Evolutionary conservation across 64 coral and sea anemone genomes (phyloP), one percentile per base, ranked within the genome.

Genomic region (Exaiptasia diaphana): DNA sequence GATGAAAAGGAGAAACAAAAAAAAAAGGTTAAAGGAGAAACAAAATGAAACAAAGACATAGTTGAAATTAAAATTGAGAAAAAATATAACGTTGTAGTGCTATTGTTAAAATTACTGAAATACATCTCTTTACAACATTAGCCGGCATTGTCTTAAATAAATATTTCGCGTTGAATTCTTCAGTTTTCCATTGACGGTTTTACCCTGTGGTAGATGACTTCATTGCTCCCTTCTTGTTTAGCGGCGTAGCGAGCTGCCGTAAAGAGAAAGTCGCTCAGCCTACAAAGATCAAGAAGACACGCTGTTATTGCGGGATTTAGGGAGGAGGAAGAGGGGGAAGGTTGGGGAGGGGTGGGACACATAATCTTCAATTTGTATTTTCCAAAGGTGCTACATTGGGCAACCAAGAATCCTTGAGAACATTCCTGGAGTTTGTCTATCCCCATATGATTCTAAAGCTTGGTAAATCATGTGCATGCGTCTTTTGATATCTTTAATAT

Each of bases 261-360:
- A 50, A 95, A 95, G 4, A 95, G 80, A 43, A 95, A 95, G 62
- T 95, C 91, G 55, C 91, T 95, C 55, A 95, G 45, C 67, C 91
- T 95, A 17, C 18, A 67, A 21, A 18, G 39, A 67, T 23, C 33
- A 49, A 70, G 17, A 58, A 41, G 43, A n/a, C 4, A 31, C 27
- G 42, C 21, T 37, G 39, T 27, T 31, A 60, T 0, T 58, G 2
- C 44, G 29, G 1, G 18, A 27, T 17, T 17, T 32, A 30, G 31
- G 36, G 0, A 53, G 35, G 50, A 6, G 11, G 37, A 53, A 17
- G 30, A 31, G 4, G 36, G 32, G 33, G 32, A 3, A 20, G 18
- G 15, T 68, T 37, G 21, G 33, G 33, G 49, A 52, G n/a, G n/a
- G 10, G 49, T 12, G 10, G n/a, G 49, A 10, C n/a, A 52, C 10